phyloP scores from a whole-genome alignment of 2,113 vertebrate species.

The Lipophrys pholis region DNA sequence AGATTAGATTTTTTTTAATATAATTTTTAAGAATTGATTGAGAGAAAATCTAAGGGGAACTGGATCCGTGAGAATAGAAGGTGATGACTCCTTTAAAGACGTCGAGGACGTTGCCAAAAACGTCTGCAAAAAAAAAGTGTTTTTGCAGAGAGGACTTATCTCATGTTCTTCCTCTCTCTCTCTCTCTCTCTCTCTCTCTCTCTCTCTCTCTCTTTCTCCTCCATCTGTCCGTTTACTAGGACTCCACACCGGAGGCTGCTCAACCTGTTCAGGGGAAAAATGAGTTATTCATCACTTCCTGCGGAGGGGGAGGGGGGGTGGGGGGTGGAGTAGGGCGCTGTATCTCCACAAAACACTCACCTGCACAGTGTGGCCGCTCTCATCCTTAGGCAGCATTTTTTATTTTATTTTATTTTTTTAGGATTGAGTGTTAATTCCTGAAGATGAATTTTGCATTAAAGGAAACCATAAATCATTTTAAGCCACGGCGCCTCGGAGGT shows the following conservation, averaged over 20 bases:
- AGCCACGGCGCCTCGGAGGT: neutral
- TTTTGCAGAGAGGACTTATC: neutral
- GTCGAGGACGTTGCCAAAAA: too few species aligned
- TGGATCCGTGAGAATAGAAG: too few species aligned
- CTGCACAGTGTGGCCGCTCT: slow-evolving; percentile 22
- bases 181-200: slow-evolving; percentile 7
- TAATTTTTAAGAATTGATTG: too few species aligned
- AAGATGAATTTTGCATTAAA: slow-evolving; percentile 24
- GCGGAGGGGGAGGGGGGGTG: neutral
- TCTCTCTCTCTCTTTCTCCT: slow-evolving; percentile 9
- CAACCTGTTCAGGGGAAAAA: slow-evolving; percentile 52
- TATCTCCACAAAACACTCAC: slow-evolving; percentile 31
- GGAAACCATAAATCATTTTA: slow-evolving; percentile 11
- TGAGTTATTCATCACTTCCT: slow-evolving; percentile 54
- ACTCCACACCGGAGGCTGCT: slow-evolving; percentile 24
- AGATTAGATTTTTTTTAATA: too few species aligned
- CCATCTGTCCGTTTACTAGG: slow-evolving; percentile 30
- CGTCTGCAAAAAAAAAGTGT: too few species aligned
- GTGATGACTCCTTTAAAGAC: too few species aligned
- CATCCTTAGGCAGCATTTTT: slow-evolving; percentile 23
- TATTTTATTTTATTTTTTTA: neutral
- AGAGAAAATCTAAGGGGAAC: too few species aligned
- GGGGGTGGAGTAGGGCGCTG: slow-evolving; percentile 25
- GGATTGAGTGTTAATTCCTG: slow-evolving; percentile 33
- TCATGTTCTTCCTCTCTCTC: neutral